These are phyloP conservation scores for Holacanthus passer DNA, from an alignment of 2,113 vertebrate species.

Conservation along the genomic window DNA sequence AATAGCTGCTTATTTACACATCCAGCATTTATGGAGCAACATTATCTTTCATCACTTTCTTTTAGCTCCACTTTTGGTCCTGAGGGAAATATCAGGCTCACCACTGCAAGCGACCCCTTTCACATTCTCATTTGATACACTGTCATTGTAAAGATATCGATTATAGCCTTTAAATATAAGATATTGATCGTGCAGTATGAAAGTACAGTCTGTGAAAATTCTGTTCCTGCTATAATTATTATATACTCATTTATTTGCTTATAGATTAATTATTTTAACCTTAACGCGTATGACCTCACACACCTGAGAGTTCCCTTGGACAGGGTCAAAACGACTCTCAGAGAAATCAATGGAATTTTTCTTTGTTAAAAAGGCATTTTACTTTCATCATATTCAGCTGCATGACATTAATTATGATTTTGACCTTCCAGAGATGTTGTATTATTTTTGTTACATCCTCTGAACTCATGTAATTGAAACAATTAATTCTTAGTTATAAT, in stretches of 20 bases:
- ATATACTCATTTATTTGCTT: background rate
- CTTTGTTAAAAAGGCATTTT: constrained; percentile 7
- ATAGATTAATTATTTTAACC: background rate
- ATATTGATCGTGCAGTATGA: background rate
- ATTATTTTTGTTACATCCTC: constrained; percentile 13
- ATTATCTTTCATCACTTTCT: constrained; percentile 6
- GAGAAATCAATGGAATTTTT: background rate
- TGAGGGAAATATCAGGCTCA: too few species aligned
- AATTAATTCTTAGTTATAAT: background rate
- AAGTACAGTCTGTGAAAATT: background rate
- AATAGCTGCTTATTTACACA: background rate
- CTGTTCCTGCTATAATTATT: background rate
- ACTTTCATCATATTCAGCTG: background rate
- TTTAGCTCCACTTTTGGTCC: background rate
- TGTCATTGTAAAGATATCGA: background rate
- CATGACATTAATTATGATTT: constrained; percentile 20
- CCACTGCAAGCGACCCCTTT: background rate
- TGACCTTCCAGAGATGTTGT: constrained; percentile 15
- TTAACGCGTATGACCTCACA: background rate
- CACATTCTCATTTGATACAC: background rate
- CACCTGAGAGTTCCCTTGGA: background rate
- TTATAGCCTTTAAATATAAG: background rate
- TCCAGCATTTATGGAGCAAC: background rate
- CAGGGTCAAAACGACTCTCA: background rate
- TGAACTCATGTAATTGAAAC: constrained; percentile 8